Conservation (phyloP, 30 jellyfish, hydroid and myxozoan species). For the Hydractinia echinata region DNA sequence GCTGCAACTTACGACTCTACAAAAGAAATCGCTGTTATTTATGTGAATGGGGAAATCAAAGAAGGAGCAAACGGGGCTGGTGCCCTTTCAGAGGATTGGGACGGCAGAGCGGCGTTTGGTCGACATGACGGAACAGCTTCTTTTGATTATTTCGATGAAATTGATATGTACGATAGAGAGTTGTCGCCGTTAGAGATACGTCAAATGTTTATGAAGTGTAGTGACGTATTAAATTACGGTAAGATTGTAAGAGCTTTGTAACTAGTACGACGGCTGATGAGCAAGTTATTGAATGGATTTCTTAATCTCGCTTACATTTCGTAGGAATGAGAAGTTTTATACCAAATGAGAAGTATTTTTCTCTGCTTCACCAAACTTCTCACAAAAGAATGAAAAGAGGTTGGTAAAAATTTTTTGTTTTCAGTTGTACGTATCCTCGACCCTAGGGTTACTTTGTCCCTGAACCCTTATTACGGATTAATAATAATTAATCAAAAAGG, state of each 20-base stretch:
- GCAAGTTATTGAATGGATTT: neutral
- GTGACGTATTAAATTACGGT: constrained; percentile 67
- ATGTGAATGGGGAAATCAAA: constrained; percentile 82
- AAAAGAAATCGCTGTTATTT: constrained; percentile 73
- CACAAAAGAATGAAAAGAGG: constrained; percentile 6
- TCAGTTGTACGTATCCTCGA: no score
- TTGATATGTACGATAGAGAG: constrained; percentile 72
- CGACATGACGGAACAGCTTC: constrained; percentile 59
- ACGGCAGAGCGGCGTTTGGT: constrained; percentile 86
- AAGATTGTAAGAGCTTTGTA: constrained; percentile 3
- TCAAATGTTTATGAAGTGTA: constrained; percentile 74
- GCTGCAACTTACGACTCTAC: constrained; percentile 84
- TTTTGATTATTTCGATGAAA: constrained; percentile 75
- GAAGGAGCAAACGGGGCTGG: constrained; percentile 89
- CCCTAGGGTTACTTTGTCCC: no score
- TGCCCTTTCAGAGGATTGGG: constrained; percentile 93
- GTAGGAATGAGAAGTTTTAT: constrained; percentile 21
- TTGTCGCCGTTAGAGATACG: constrained; percentile 64
- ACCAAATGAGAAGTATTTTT: constrained; percentile 6
- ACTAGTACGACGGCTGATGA: neutral
- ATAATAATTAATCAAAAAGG: no score
- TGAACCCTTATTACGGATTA: no score
- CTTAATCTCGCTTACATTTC: neutral
- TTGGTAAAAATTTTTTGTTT: neutral
- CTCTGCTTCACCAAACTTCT: neutral